A percentile compares a stretch with the other conserved stretches of the same genome.
phyloP scores from a whole-genome alignment of 2,113 vertebrate genomes.

The Oreochromis spilurus region DNA sequence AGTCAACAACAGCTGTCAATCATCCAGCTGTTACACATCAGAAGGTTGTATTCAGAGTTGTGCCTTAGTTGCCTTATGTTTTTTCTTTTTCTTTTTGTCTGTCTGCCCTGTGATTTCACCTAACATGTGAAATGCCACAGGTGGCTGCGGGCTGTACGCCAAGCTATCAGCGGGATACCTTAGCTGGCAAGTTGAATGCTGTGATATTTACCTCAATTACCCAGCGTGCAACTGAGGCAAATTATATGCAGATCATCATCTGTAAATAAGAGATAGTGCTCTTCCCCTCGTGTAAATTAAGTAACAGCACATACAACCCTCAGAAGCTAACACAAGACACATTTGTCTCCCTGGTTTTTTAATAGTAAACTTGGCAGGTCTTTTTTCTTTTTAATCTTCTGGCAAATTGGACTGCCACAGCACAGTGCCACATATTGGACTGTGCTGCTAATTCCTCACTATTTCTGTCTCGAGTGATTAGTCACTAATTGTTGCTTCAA shows the following conservation, averaged over 20 bases:
- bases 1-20: not conserved
- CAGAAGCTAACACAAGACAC: conserved; percentile 76
- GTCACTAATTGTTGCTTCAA: conserved; percentile 71
- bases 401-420: conserved; percentile 88
- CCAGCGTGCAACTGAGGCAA: conserved; percentile 60
- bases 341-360: conserved; percentile 83
- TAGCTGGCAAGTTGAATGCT: conserved; percentile 46
- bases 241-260: conserved; percentile 94
- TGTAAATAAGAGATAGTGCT: conserved; percentile 87
- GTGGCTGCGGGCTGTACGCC: conserved; percentile 55
- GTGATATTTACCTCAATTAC: conserved; percentile 65
- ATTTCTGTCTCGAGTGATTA: conserved; percentile 88
- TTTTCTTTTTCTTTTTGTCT: not conserved
- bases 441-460: conserved; percentile 82
- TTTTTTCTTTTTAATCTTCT: conserved; percentile 73
- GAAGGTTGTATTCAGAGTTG: not conserved
- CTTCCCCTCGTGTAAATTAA: conserved; percentile 20
- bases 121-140: conserved; percentile 58
- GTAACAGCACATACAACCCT: conserved; percentile 41
- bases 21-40: not conserved
- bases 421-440: conserved; percentile 79
- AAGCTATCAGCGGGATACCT: conserved; percentile 55
- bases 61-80: not conserved
- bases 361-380: conserved; percentile 90
- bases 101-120: not conserved